These are phyloP conservation scores for Andrena cerasifolii DNA, from an alignment of 1,140 invertebrate species.

Conservation along the genomic window DNA sequence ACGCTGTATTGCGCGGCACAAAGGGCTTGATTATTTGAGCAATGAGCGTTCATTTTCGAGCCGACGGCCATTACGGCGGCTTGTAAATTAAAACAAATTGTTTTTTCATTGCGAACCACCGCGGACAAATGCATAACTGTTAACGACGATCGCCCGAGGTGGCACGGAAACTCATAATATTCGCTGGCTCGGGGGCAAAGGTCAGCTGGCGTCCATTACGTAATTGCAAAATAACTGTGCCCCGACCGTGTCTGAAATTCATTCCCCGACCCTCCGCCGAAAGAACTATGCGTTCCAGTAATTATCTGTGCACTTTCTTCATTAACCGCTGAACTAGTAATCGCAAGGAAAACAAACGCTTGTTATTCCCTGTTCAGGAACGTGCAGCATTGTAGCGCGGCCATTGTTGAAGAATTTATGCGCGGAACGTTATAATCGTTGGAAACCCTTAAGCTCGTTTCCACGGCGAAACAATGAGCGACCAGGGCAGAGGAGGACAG, in stretches of 20 bases:
- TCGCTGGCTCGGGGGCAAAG: not conserved
- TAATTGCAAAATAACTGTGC: slow-evolving; percentile 36
- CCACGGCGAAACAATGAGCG: not conserved
- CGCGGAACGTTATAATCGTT: not conserved
- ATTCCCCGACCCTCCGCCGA: not conserved
- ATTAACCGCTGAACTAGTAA: slow-evolving; percentile 23
- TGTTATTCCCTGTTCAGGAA: not conserved
- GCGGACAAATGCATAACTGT: not conserved
- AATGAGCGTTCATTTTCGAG: not conserved
- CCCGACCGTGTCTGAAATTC: slow-evolving; percentile 16
- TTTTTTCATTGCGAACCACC: not conserved
- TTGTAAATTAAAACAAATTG: slow-evolving; percentile 7
- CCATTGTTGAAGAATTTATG: not conserved
- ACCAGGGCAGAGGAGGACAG: not conserved
- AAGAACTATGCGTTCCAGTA: slow-evolving; percentile 7
- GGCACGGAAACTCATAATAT: not conserved
- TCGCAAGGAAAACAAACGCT: not conserved
- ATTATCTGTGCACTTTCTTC: slow-evolving; percentile 20
- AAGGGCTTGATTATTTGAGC: slow-evolving; percentile 2
- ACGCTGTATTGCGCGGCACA: not conserved
- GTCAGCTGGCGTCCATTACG: slow-evolving; percentile 35
- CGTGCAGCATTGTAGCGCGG: not conserved
- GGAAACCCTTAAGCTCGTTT: not conserved
- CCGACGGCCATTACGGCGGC: not conserved
- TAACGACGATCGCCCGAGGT: not conserved